phyloP scores from a whole-genome alignment of 2,888 invertebrate genomes.

The Leptinotarsa peninsularis region DNA sequence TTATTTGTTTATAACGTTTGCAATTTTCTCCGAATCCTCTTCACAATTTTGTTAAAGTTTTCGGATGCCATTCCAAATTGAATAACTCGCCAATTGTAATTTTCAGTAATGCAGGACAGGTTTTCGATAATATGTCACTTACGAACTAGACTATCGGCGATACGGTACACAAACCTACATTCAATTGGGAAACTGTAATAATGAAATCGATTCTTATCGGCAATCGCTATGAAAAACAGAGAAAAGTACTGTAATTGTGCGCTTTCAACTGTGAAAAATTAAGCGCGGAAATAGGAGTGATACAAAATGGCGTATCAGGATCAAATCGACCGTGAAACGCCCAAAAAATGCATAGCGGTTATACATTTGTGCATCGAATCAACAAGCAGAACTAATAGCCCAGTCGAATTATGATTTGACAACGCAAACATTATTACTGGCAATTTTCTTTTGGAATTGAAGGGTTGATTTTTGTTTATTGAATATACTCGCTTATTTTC shows the following conservation, averaged over 20 bases:
- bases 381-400: background rate
- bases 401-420: no score
- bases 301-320: background rate
- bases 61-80: no score
- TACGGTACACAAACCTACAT: conserved; percentile 10
- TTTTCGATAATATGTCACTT: conserved; percentile 2
- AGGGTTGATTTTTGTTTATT: no score
- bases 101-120: background rate
- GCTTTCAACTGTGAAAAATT: conserved; percentile 10
- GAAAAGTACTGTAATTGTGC: background rate
- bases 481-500: no score
- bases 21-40: no score
- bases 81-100: no score
- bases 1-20: no score
- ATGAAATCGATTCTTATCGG: conserved; percentile 6
- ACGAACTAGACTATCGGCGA: background rate
- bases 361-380: background rate
- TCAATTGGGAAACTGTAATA: conserved; percentile 5
- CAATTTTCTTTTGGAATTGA: no score
- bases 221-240: background rate
- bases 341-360: background rate
- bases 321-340: conserved; percentile 16
- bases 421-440: no score
- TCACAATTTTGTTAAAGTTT: no score
- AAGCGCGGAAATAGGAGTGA: conserved; percentile 3